Conservation (phyloP, 2,113 vertebrate genomes). For the Talpa occidentalis region DNA sequence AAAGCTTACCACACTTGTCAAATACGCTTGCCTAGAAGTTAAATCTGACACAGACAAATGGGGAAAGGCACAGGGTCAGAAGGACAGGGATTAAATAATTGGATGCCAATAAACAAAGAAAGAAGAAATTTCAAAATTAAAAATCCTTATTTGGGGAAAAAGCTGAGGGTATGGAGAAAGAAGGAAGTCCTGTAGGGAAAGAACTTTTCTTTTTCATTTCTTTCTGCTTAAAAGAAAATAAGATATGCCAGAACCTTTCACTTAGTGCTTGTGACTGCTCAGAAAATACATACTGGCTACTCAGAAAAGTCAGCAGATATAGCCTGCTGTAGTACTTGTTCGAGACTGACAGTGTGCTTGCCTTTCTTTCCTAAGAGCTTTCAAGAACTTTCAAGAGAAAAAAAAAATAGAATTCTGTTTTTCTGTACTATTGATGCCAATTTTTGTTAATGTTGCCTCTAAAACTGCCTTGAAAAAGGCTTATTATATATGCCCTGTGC, state of each 20-base stretch:
- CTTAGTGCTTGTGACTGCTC: background rate
- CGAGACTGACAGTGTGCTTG: background rate
- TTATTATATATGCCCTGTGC: background rate
- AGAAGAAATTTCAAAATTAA: conserved; percentile 2
- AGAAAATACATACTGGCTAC: background rate
- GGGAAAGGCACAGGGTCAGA: background rate
- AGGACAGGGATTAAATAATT: background rate
- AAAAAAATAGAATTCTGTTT: background rate
- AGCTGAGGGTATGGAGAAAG: background rate
- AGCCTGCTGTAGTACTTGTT: background rate
- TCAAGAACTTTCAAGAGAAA: background rate
- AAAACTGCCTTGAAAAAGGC: background rate
- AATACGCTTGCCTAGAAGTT: background rate
- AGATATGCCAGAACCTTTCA: background rate
- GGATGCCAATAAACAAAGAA: background rate
- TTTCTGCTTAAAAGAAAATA: background rate
- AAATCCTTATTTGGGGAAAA: background rate
- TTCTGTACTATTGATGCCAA: background rate
- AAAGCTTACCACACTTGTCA: background rate
- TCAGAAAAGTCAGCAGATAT: background rate
- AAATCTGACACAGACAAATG: background rate
- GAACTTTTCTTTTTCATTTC: background rate
- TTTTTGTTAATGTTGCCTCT: conserved; percentile 7
- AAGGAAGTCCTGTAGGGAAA: background rate
- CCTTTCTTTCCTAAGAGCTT: background rate